Evolutionary conservation across 1,140 invertebrate genomes (phyloP).

Genomic region (Mizuhopecten yessoensis): DNA sequence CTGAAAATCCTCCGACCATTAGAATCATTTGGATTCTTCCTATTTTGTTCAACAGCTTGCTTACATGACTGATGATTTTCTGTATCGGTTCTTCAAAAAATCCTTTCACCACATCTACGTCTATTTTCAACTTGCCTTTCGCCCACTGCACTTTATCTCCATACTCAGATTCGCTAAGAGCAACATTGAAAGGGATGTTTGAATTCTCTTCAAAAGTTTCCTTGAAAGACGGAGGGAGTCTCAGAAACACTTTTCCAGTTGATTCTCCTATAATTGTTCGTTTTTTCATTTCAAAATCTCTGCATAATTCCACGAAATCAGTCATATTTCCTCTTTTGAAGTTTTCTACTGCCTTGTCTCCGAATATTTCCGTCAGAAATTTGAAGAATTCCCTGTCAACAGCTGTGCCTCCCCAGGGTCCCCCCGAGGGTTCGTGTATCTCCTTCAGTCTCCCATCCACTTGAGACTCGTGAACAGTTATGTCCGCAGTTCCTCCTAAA

Average conservation of each 20-base stretch:
- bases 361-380: constrained; percentile 48
- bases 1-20: constrained; percentile 64
- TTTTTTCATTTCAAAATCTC: constrained; percentile 62
- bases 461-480: constrained; percentile 17
- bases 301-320: constrained; percentile 43
- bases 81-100: constrained; percentile 51
- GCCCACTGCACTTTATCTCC: not conserved
- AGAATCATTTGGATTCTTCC: constrained; percentile 46
- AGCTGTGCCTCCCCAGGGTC: constrained; percentile 51
- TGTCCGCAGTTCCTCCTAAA: constrained; percentile 49
- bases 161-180: not conserved
- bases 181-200: not conserved
- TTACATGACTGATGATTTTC: constrained; percentile 45
- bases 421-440: constrained; percentile 50
- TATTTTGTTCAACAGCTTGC: constrained; percentile 26
- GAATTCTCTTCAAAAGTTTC: not conserved
- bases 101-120: constrained; percentile 27
- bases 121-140: constrained; percentile 42
- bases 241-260: not conserved
- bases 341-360: constrained; percentile 35
- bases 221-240: constrained; percentile 16
- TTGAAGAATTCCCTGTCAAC: constrained; percentile 27
- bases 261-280: not conserved
- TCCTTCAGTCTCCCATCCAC: constrained; percentile 45
- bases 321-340: not conserved